Evolutionary conservation across 2,888 invertebrate species (phyloP).

Genomic region (Pollenia griseotomentosa): DNA sequence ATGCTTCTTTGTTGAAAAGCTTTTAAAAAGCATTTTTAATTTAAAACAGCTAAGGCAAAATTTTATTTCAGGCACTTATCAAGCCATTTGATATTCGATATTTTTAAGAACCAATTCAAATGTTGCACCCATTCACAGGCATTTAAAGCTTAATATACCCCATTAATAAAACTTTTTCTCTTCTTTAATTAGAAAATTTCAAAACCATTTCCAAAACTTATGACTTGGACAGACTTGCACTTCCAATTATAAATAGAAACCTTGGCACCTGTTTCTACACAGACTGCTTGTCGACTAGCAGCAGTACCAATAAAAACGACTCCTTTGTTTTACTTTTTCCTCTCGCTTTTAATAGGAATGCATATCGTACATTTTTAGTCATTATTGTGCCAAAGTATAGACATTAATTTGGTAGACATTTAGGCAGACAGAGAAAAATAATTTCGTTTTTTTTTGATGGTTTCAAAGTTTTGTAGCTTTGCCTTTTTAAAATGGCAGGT

Average conservation of each 20-base stretch:
- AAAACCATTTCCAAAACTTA: slow-evolving; percentile 24
- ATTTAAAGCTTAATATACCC: too few relatives aligned
- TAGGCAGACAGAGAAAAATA: slow-evolving; percentile 62
- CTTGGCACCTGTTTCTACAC: slow-evolving; percentile 25
- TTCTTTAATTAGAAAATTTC: neutral
- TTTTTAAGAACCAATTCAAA: too few relatives aligned
- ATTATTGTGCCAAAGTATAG: slow-evolving; percentile 57
- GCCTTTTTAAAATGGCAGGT: slow-evolving; percentile 52
- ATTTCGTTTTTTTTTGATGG: slow-evolving; percentile 14
- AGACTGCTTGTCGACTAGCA: neutral
- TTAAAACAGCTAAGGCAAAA: too few relatives aligned
- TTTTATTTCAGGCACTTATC: too few relatives aligned
- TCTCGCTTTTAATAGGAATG: slow-evolving; percentile 45
- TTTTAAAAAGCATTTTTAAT: too few relatives aligned
- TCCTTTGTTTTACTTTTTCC: slow-evolving; percentile 39
- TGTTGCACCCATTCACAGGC: too few relatives aligned
- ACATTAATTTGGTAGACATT: slow-evolving; percentile 65
- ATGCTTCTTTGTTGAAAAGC: too few relatives aligned
- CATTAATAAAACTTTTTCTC: neutral
- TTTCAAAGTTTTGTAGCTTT: neutral
- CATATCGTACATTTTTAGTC: slow-evolving; percentile 18
- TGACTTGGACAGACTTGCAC: neutral
- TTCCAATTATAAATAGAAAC: slow-evolving; percentile 1
- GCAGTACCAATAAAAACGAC: neutral
- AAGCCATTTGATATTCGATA: too few relatives aligned